Conservation (phyloP, 2,113 vertebrate species). For the Tachysurus fulvidraco region DNA sequence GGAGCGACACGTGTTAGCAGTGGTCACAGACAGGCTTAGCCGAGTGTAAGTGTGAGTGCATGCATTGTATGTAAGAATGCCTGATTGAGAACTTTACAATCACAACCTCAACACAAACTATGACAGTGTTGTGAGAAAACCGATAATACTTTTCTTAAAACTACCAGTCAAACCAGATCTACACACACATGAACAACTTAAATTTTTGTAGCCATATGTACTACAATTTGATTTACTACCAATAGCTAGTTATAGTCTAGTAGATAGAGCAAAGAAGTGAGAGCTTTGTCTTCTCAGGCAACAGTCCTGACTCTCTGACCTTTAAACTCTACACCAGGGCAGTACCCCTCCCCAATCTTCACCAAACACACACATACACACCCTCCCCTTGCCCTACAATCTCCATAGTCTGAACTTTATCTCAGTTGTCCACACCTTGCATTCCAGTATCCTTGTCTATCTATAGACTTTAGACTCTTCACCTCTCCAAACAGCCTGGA, state of each 20-base stretch:
- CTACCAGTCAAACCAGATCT: not conserved
- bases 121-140: slow-evolving; percentile 5
- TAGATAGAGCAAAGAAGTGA: not conserved
- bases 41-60: not conserved
- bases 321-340: slow-evolving; percentile 57
- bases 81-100: slow-evolving; percentile 30
- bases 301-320: slow-evolving; percentile 48
- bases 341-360: slow-evolving; percentile 42
- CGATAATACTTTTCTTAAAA: slow-evolving; percentile 20
- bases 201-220: not conserved
- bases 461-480: slow-evolving; percentile 65
- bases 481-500: slow-evolving; percentile 59
- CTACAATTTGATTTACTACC: not conserved
- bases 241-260: not conserved
- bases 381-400: slow-evolving; percentile 37
- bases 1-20: slow-evolving; percentile 47
- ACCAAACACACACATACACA: slow-evolving; percentile 36
- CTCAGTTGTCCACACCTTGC: slow-evolving; percentile 65
- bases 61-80: slow-evolving; percentile 3
- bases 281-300: slow-evolving; percentile 32
- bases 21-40: slow-evolving; percentile 44
- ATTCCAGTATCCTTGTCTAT: slow-evolving; percentile 58
- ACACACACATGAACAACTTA: not conserved
- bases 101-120: slow-evolving; percentile 17
- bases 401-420: slow-evolving; percentile 52